These are phyloP conservation scores for Cataglyphis altisquamis DNA, from an alignment of 2,888 invertebrate species.

Conservation along the genomic window DNA sequence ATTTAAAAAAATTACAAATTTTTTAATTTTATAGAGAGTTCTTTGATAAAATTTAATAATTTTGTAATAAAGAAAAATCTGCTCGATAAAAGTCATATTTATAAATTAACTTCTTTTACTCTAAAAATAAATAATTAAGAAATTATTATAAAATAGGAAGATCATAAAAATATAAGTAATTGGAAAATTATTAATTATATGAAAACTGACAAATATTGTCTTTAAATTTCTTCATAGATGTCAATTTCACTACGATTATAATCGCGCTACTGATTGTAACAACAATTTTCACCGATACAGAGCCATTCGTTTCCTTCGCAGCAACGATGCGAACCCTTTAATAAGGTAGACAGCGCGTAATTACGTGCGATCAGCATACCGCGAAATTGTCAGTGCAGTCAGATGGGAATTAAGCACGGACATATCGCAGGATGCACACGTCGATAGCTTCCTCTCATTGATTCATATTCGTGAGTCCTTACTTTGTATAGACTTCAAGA, in stretches of 20 bases:
- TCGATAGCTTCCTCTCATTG: slow-evolving; percentile 44
- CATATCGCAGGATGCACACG: slow-evolving; percentile 30
- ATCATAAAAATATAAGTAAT: neutral
- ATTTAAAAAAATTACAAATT: neutral
- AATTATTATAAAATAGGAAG: neutral
- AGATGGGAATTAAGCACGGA: slow-evolving; percentile 25
- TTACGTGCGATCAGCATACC: slow-evolving; percentile 41
- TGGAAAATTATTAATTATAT: neutral
- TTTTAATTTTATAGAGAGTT: neutral
- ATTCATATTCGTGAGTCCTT: slow-evolving; percentile 25
- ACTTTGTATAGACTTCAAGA: slow-evolving; percentile 25
- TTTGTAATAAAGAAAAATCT: neutral
- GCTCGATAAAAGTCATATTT: neutral
- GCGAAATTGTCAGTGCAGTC: slow-evolving; percentile 34
- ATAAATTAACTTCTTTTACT: neutral
- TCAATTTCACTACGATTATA: slow-evolving; percentile 2
- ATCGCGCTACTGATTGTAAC: slow-evolving; percentile 30
- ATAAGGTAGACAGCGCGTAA: slow-evolving; percentile 50
- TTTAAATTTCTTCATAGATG: neutral
- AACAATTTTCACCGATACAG: slow-evolving; percentile 36
- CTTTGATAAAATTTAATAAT: neutral
- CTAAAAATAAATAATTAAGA: neutral
- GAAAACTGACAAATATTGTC: neutral
- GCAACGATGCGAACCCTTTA: slow-evolving; percentile 46
- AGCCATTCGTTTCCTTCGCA: slow-evolving; percentile 43